Conservation (phyloP, 2,113 vertebrate species). For the Campylomormyrus tamandua region DNA sequence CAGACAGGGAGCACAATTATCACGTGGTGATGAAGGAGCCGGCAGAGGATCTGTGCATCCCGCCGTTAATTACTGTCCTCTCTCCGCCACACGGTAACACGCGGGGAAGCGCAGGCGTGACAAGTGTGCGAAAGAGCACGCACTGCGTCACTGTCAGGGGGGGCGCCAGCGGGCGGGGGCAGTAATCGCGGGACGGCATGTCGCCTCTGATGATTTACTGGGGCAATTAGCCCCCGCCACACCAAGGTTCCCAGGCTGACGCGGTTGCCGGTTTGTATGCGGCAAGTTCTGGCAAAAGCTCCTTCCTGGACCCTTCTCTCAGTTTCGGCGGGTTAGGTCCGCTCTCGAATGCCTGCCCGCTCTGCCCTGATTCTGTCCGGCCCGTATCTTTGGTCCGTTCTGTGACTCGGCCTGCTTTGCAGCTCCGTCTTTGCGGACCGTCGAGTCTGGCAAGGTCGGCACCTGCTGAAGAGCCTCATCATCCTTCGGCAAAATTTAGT, state of each 20-base stretch:
- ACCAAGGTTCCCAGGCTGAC: constrained; percentile 69
- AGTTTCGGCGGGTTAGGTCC: not conserved
- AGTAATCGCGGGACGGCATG: constrained; percentile 89
- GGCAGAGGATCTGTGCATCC: constrained; percentile 71
- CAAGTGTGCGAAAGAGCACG: constrained; percentile 99
- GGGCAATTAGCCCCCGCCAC: constrained; percentile 99
- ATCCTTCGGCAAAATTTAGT: not conserved
- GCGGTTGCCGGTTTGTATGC: constrained; percentile 55
- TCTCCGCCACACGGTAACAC: constrained; percentile 97
- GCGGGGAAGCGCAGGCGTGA: constrained; percentile 96
- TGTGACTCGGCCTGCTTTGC: not conserved
- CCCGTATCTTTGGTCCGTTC: not conserved
- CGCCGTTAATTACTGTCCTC: constrained; percentile 99
- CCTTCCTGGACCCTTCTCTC: not conserved
- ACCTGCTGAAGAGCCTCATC: not conserved
- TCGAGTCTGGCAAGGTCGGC: not conserved
- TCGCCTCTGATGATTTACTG: constrained; percentile 91
- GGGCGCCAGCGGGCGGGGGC: constrained; percentile 28
- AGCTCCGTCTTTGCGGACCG: not conserved
- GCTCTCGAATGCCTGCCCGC: not conserved
- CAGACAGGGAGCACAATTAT: constrained; percentile 99
- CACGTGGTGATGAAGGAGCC: constrained; percentile 98
- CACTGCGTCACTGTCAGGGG: constrained; percentile 99
- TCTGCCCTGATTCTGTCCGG: not conserved
- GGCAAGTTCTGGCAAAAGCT: constrained; percentile 16